Evolutionary conservation across 2,797 vertebrate genomes (phyloP).

Genomic region (Mycteria americana): DNA sequence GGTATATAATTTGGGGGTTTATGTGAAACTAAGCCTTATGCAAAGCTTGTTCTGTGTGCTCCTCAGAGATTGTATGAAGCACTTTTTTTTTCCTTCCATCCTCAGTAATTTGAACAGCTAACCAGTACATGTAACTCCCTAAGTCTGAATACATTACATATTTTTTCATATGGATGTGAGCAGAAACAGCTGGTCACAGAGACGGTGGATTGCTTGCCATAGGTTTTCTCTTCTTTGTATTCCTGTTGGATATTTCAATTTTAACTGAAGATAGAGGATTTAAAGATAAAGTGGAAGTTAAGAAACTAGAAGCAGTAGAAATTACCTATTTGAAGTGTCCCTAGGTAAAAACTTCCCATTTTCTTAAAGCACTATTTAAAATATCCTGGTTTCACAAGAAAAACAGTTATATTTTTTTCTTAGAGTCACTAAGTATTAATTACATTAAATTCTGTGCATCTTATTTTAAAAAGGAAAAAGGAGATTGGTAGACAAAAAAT

Average conservation of each 20-base stretch:
- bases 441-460: not conserved
- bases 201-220: not conserved
- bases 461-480: not conserved
- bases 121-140: not conserved
- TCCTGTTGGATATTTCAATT: not conserved
- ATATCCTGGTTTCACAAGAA: not conserved
- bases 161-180: not conserved
- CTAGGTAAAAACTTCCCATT: not conserved
- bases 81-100: not conserved
- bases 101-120: not conserved
- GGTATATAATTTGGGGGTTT: not conserved
- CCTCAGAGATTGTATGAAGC: not conserved
- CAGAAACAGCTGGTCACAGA: not conserved
- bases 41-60: not conserved
- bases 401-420: not conserved
- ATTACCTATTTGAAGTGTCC: not conserved
- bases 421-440: not conserved
- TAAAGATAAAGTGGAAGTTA: not conserved
- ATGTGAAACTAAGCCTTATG: not conserved
- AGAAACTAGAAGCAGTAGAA: not conserved
- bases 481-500: not conserved
- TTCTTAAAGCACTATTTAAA: not conserved
- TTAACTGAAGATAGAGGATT: not conserved
- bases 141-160: not conserved
- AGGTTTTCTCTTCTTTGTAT: not conserved